Evolutionary conservation across 2,888 invertebrate genomes (phyloP).

Genomic region (Lasioglossum calceatum): DNA sequence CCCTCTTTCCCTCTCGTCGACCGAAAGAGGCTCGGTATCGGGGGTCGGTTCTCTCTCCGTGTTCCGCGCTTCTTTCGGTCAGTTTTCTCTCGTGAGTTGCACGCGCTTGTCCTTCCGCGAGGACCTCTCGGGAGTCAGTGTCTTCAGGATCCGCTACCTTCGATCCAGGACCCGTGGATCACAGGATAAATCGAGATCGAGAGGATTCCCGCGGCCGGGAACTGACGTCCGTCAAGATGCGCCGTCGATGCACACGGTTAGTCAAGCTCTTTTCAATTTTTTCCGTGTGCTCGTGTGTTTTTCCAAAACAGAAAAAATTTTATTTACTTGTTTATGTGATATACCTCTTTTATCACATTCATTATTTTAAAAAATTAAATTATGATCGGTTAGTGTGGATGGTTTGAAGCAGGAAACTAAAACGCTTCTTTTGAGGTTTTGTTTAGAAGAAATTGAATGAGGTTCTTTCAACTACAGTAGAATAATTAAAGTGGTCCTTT

Average conservation of each 20-base stretch:
- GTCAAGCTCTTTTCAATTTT: conserved; percentile 34
- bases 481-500: background rate
- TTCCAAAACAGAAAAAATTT: background rate
- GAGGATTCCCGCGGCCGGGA: conserved; percentile 62
- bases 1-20: conserved; percentile 55
- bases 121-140: conserved; percentile 44
- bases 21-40: conserved; percentile 71
- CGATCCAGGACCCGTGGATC: conserved; percentile 36
- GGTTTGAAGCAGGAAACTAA: background rate
- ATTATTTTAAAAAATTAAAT: background rate
- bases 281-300: background rate
- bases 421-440: background rate
- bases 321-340: too few relatives aligned
- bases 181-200: conserved; percentile 49
- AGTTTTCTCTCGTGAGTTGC: conserved; percentile 78
- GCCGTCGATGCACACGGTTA: conserved; percentile 74
- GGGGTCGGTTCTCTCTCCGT: conserved; percentile 77
- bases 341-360: background rate
- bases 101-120: conserved; percentile 73
- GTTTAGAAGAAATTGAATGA: background rate
- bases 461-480: background rate
- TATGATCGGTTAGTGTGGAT: background rate
- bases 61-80: conserved; percentile 77
- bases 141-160: conserved; percentile 11
- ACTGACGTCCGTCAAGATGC: conserved; percentile 69